phyloP scores from a whole-genome alignment of 2,797 vertebrate species.

The Gorsachius magnificus region DNA sequence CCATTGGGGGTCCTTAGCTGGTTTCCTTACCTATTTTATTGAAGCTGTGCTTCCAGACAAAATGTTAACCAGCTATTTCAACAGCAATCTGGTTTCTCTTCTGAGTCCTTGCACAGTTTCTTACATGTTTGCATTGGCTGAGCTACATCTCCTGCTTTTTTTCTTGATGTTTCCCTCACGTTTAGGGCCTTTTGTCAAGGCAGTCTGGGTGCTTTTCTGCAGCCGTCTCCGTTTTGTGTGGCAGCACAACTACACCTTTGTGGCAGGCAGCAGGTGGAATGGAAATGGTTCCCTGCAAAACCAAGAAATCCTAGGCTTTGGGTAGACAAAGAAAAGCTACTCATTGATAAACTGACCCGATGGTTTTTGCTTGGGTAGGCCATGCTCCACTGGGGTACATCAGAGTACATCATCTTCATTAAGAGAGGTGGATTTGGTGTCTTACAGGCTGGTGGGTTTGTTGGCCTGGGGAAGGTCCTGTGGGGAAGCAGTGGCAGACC shows the following conservation, averaged over 20 bases:
- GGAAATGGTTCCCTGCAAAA: neutral
- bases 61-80: constrained; percentile 66
- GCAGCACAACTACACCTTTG: constrained; percentile 55
- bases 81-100: constrained; percentile 76
- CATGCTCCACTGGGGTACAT: neutral
- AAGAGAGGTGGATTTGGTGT: neutral
- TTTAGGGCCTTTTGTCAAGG: constrained; percentile 19
- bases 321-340: constrained; percentile 13
- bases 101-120: constrained; percentile 31
- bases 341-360: neutral
- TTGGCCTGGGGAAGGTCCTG: neutral
- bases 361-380: neutral
- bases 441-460: neutral
- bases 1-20: constrained; percentile 74
- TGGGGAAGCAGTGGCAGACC: neutral
- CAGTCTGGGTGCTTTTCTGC: constrained; percentile 18
- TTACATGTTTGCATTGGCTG: constrained; percentile 77
- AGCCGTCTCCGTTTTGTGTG: neutral
- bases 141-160: neutral
- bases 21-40: constrained; percentile 77
- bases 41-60: constrained; percentile 70
- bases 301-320: neutral
- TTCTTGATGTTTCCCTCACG: neutral
- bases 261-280: constrained; percentile 62
- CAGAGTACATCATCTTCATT: neutral